These are phyloP conservation scores for Monarcha castaneiventris DNA, from an alignment of 2,113 vertebrate genomes.

Conservation along the genomic window DNA sequence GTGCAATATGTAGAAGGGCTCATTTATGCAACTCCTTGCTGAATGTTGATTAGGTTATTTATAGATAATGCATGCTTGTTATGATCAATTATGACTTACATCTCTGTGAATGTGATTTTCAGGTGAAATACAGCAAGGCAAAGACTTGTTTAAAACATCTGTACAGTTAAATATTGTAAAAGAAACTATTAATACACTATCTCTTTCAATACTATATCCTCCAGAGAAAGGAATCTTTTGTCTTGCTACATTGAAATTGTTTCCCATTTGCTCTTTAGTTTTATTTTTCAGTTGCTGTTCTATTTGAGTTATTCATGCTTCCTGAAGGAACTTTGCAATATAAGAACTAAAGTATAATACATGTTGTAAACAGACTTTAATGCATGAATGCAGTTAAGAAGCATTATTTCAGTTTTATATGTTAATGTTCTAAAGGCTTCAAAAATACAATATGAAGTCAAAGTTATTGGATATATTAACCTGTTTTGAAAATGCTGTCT, in stretches of 20 bases:
- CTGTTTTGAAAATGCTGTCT: slow-evolving; percentile 19
- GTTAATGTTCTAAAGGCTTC: slow-evolving; percentile 11
- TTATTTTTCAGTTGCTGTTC: slow-evolving; percentile 8
- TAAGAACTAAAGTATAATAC: background rate
- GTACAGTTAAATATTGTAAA: slow-evolving; percentile 11
- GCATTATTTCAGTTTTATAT: slow-evolving; percentile 4
- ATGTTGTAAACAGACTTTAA: slow-evolving; percentile 23
- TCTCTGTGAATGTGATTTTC: background rate
- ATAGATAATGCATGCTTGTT: slow-evolving; percentile 64
- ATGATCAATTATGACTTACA: slow-evolving; percentile 62
- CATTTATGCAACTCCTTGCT: slow-evolving; percentile 65
- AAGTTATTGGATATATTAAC: slow-evolving; percentile 27
- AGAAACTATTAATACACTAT: background rate
- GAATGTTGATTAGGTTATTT: slow-evolving; percentile 76
- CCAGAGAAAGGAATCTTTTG: background rate
- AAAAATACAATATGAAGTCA: background rate
- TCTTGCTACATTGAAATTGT: background rate
- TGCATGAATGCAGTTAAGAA: background rate
- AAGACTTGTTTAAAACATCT: slow-evolving; percentile 20
- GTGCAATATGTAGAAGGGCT: slow-evolving; percentile 56
- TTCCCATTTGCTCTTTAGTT: slow-evolving; percentile 10
- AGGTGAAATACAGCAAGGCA: background rate
- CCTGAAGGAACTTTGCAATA: background rate
- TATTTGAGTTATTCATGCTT: slow-evolving; percentile 18
- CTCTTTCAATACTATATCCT: background rate